Evolutionary conservation across 2,888 invertebrate genomes (phyloP), one percentile per base, ranked within the genome.

Genomic region (Tetragonula carbonaria): DNA sequence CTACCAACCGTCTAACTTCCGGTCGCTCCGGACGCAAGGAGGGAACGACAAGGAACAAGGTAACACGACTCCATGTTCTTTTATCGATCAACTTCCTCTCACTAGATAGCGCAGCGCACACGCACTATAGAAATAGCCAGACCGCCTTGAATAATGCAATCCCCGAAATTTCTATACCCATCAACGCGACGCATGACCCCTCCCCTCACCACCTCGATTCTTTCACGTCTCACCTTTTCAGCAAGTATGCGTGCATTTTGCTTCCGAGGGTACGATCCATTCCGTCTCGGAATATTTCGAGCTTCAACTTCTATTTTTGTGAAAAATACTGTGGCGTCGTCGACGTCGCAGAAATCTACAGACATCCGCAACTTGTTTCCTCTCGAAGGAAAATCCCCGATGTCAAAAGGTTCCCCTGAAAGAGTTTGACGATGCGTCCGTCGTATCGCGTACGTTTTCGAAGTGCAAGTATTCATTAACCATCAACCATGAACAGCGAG

Each of bases 1-100:
- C 84, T 88, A 79, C 86, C 85, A 70, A 63, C 68, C 82, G 82
- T 83, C 78, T 74, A 79, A n/a, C 78, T 85, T 88, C 86, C 86
- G 85, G 79, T 80, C 70, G 81, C 53, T 75, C 28, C 66, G 28
- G 51, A 63, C 72, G 73, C 57, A 63, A 78, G 77, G 50, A 81
- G 75, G 65, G 76, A 28, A 73, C 78, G 67, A 59, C 81, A n/a
- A 62, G 74, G 66, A 74, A 76, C 80, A 71, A 79, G 82, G 81
- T 82, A 86, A 86, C 77, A 79, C 74, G 82, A 86, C 55, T 78
- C 84, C 81, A 84, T 80, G 84, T 72, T 67, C 84, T 78, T 74
- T 75, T 80, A 80, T 83, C 80, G 80, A 84, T 81, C 75, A 74
- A 84, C 71, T 38, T 78, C 38, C 28, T 76, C 66, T 82, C 83